Conservation (phyloP, 2,797 vertebrate species). For the Siniperca obscura region DNA sequence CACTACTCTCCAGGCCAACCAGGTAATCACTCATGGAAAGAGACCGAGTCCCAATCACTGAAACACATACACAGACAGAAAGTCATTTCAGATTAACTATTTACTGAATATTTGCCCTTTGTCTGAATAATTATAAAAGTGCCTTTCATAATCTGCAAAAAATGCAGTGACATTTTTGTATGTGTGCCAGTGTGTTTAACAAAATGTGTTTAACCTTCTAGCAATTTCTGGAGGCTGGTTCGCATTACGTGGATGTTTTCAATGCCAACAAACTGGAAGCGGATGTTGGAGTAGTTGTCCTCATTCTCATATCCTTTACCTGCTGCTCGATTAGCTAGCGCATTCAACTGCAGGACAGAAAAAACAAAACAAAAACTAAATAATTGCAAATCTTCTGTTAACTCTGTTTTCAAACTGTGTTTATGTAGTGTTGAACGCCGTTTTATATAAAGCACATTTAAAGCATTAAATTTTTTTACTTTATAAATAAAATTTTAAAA, state of each 20-base stretch:
- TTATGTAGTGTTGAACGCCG: background rate
- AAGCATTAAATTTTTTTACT: background rate
- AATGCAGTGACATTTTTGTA: background rate
- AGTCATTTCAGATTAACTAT: background rate
- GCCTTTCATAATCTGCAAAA: background rate
- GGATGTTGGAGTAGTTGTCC: conserved; percentile 99
- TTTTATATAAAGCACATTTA: background rate
- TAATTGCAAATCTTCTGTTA: background rate
- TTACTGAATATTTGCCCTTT: background rate
- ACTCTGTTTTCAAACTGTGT: background rate
- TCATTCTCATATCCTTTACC: conserved; percentile 99
- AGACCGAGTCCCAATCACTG: conserved; percentile 90
- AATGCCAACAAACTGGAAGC: conserved; percentile 99
- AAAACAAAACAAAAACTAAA: background rate
- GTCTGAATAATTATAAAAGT: too few relatives aligned
- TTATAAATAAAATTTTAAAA: background rate
- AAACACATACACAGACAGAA: conserved; percentile 25
- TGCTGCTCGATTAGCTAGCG: conserved; percentile 97
- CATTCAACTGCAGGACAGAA: conserved; percentile 88
- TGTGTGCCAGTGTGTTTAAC: background rate
- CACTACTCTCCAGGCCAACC: conserved; percentile 92
- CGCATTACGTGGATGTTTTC: conserved; percentile 99
- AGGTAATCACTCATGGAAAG: conserved; percentile 93
- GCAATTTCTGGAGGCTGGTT: conserved; percentile 93
- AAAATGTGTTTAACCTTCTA: conserved; percentile 88